A percentile compares a stretch with the other conserved stretches of the same genome.
Evolutionary conservation across 2,888 invertebrate genomes (phyloP).

Genomic region (Ormia ochracea): DNA sequence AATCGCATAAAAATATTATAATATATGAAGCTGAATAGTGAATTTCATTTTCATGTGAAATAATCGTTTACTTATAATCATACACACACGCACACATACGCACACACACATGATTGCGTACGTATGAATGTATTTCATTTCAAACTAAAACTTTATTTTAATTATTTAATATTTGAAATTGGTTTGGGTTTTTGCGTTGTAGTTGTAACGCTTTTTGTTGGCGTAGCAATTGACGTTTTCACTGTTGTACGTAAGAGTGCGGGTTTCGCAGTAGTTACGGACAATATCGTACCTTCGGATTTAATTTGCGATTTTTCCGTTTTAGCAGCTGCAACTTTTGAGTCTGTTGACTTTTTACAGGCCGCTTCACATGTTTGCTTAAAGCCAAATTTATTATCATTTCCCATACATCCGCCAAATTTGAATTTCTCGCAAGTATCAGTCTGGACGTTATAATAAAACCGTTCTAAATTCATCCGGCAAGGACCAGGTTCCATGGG

Average conservation of each 20-base stretch:
- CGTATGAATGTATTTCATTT: too few relatives aligned
- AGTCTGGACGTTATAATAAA: constrained; percentile 70
- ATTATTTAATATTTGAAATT: neutral
- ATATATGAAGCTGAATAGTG: too few relatives aligned
- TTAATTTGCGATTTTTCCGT: neutral
- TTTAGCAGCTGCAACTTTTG: neutral
- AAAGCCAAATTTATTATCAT: constrained; percentile 72
- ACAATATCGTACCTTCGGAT: neutral
- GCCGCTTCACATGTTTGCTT: constrained; percentile 70
- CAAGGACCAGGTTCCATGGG: constrained; percentile 72
- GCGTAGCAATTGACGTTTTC: neutral
- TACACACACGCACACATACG: too few relatives aligned
- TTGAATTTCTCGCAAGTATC: constrained; percentile 70
- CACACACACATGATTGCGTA: too few relatives aligned
- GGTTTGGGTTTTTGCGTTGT: constrained; percentile 7
- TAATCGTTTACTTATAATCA: too few relatives aligned
- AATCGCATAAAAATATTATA: too few relatives aligned
- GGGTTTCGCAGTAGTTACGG: neutral
- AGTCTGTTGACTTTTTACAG: constrained; percentile 59
- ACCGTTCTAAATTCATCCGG: constrained; percentile 71
- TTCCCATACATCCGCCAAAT: constrained; percentile 74
- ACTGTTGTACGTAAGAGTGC: neutral
- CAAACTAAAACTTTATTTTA: too few relatives aligned
- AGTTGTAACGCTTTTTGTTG: neutral
- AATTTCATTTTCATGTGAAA: too few relatives aligned